Base-by-base conservation (phyloP, 2,797 vertebrate genomes). In the Sebastes itinus region DNA sequence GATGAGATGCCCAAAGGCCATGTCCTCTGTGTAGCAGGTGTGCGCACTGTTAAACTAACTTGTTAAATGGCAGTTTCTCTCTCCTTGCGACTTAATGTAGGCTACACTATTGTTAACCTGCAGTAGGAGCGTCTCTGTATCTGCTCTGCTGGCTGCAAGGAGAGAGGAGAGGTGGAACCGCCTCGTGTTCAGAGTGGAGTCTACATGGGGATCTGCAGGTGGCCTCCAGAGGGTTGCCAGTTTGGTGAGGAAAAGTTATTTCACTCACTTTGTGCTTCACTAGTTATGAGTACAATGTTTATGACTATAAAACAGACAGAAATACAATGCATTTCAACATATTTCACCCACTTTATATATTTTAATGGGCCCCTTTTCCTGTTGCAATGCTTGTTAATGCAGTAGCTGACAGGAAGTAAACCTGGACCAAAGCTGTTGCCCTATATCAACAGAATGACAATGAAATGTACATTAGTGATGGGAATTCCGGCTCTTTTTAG, bases 1-100 rank as follows among this genome's bases (percentile, higher is more conserved):
- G 71, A 92, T 78, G 14, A 91, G 72, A 67, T 91, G 82, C 52
- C 91, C 92, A 66, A 75, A 92, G 77, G 93, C 92, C 93, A 94
- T 94, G 83, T 62, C 46, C 3, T 25, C 32, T 35, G 27, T 35
- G 27, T 4, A 14, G 38, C 35, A 54, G 28, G 55, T 69, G n/a
- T 38, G n/a, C 6, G 10, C 3, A 1, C 58, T 20, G 22, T 12
- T 35, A 35, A 52, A 11, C 18, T n/a, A 5, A 20, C 60, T 18
- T 18, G n/a, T 4, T 49, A 25, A 25, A 23, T 56, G 2, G 0
- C n/a, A 38, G 35, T n/a, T 35, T 35, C 35, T 32, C 33, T 75
- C 55, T 49, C 20, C 49, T 13, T 71, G 11, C n/a, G 13, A 76
- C 72, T 1, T 4, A 18, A 20, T 25, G 42, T 5, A 27, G 32